Percentiles rank a stretch among this genome's conserved stretches.
phyloP scores from a whole-genome alignment of 37 sponge, comb jelly and placozoan genomes.

The Beroe ovata region DNA sequence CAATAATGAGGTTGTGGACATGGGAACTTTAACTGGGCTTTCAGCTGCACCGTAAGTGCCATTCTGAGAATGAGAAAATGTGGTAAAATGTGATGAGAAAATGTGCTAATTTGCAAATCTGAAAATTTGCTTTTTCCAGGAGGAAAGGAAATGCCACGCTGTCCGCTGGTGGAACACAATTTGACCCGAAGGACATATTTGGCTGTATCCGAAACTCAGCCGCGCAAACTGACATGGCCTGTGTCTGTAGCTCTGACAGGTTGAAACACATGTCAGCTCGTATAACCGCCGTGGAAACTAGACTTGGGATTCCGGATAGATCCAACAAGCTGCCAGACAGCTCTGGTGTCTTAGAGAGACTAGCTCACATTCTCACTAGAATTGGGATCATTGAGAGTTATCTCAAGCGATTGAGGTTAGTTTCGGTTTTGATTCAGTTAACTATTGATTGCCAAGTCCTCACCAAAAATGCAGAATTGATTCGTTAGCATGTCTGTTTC shows the following conservation, averaged over 20 bases:
- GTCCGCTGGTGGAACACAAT: not conserved
- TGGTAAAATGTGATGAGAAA: not conserved
- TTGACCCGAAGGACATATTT: conserved; percentile 17
- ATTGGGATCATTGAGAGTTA: conserved; percentile 5
- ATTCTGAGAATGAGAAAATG: no score
- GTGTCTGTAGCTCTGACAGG: conserved; percentile 47
- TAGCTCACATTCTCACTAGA: not conserved
- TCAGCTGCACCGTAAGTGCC: not conserved
- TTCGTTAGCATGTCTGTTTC: no score
- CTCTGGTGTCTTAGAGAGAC: not conserved
- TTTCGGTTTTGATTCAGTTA: not conserved
- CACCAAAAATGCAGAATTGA: no score
- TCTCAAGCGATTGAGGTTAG: conserved; percentile 25
- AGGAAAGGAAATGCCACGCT: not conserved
- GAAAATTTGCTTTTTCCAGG: no score
- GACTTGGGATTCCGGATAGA: conserved; percentile 3
- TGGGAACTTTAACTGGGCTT: conserved; percentile 12
- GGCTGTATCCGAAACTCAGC: conserved; percentile 23
- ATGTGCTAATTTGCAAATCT: not conserved
- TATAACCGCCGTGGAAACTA: not conserved
- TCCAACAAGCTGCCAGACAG: conserved; percentile 7
- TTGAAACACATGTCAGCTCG: not conserved
- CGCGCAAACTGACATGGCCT: conserved; percentile 27
- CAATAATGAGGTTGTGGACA: not conserved
- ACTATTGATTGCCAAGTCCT: no score